phyloP scores from a whole-genome alignment of 1,140 invertebrate species.

The Drosophila ananassae region DNA sequence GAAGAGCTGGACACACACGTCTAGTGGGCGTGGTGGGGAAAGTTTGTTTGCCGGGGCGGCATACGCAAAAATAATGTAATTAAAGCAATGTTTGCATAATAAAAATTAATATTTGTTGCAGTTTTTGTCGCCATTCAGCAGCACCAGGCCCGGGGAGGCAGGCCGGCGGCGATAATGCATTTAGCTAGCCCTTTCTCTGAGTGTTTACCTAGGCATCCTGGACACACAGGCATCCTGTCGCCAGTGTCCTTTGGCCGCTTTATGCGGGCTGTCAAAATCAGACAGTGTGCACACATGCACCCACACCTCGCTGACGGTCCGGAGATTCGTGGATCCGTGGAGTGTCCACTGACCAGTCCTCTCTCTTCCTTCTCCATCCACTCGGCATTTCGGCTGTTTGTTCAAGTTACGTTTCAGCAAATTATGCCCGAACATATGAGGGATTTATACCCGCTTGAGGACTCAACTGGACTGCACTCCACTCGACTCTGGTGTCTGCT shows the following conservation, averaged over 20 bases:
- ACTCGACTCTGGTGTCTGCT: constrained; percentile 39
- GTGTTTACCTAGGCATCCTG: constrained; percentile 66
- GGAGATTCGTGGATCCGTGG: constrained; percentile 37
- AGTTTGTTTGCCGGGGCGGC: constrained; percentile 57
- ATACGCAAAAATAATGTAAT: constrained; percentile 80
- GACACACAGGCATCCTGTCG: constrained; percentile 13
- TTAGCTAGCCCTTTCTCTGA: constrained; percentile 39
- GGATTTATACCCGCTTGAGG: constrained; percentile 58
- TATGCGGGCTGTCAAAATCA: constrained; percentile 82
- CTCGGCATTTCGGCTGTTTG: constrained; percentile 50
- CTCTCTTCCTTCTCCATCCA: constrained; percentile 3
- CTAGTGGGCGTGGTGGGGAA: constrained; percentile 31
- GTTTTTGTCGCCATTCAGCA: constrained; percentile 57
- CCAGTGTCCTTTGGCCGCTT: constrained; percentile 63
- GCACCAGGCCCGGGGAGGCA: background rate
- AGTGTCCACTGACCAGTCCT: constrained; percentile 11
- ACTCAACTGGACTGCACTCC: constrained; percentile 23
- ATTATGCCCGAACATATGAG: constrained; percentile 74
- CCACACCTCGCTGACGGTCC: constrained; percentile 8
- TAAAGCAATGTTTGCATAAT: constrained; percentile 80
- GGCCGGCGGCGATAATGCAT: constrained; percentile 36
- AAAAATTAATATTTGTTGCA: constrained; percentile 82
- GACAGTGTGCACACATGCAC: constrained; percentile 72
- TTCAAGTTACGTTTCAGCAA: constrained; percentile 78
- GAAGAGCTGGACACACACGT: constrained; percentile 47